phyloP scores from a whole-genome alignment of 2,888 invertebrate genomes.

The Rhagonycha lutea region DNA sequence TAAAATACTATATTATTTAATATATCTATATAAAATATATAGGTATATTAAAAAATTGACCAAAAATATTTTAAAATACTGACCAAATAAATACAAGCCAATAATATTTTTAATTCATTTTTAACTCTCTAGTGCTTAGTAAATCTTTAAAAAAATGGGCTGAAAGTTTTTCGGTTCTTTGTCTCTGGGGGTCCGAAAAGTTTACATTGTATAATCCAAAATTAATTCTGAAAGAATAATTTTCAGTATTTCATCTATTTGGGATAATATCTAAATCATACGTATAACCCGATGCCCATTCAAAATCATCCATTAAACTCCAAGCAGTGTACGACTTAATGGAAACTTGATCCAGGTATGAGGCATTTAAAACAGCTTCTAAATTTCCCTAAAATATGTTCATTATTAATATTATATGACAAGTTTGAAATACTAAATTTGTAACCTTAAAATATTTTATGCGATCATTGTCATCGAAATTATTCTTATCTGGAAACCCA shows the following conservation, averaged over 20 bases:
- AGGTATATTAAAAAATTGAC: no score
- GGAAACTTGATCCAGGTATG: background rate
- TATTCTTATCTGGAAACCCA: conserved; percentile 47
- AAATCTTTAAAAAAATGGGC: conserved; percentile 55
- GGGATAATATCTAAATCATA: conserved; percentile 54
- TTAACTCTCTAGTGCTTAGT: background rate
- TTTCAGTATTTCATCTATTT: background rate
- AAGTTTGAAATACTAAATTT: background rate
- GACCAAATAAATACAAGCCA: no score
- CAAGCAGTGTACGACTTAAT: conserved; percentile 71
- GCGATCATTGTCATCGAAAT: background rate
- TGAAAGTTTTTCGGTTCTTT: conserved; percentile 67
- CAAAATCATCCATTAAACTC: conserved; percentile 78
- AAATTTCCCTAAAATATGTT: background rate
- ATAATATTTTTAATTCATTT: background rate
- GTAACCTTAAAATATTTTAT: background rate
- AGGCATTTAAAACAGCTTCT: conserved; percentile 2
- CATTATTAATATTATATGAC: background rate
- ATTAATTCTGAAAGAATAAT: conserved; percentile 56
- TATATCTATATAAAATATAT: no score
- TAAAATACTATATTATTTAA: no score
- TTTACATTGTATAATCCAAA: conserved; percentile 73
- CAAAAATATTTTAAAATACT: no score
- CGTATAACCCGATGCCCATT: conserved; percentile 74
- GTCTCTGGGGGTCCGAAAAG: conserved; percentile 60